Evolutionary conservation across 2,888 invertebrate species (phyloP).

Genomic region (Cheilosia impressa): DNA sequence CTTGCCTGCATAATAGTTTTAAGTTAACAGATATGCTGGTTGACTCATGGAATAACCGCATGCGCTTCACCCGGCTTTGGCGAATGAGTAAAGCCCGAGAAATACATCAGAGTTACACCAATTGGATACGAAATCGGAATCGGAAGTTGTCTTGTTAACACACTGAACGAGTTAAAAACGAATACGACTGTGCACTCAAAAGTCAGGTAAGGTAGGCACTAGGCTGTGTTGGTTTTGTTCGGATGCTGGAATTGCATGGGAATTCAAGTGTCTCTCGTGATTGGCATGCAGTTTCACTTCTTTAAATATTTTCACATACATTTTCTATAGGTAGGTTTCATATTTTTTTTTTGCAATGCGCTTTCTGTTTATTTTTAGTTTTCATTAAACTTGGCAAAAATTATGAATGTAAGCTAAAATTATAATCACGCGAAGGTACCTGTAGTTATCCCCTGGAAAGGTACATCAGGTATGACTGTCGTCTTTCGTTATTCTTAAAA

Average conservation of each 20-base stretch:
- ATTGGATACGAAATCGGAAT: slow-evolving; percentile 17
- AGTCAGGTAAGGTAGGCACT: not conserved
- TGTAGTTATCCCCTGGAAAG: no score
- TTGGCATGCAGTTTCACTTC: slow-evolving; percentile 80
- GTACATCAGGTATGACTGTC: no score
- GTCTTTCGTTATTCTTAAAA: no score
- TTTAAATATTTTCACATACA: slow-evolving; percentile 80
- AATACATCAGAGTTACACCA: not conserved
- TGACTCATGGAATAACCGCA: slow-evolving; percentile 56
- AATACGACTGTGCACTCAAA: slow-evolving; percentile 30
- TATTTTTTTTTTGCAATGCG: not conserved
- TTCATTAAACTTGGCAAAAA: not conserved
- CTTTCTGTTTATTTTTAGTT: not conserved
- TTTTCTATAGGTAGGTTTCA: slow-evolving; percentile 27
- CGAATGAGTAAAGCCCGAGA: not conserved
- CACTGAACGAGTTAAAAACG: slow-evolving; percentile 64
- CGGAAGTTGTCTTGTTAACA: slow-evolving; percentile 66
- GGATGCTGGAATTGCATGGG: slow-evolving; percentile 38
- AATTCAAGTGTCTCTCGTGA: slow-evolving; percentile 38
- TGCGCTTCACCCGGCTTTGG: slow-evolving; percentile 57
- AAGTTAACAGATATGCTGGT: slow-evolving; percentile 4
- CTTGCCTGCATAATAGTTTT: not conserved
- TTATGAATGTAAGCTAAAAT: no score
- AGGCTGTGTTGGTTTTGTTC: slow-evolving; percentile 7
- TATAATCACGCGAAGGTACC: no score